Base-by-base conservation (phyloP, 2,113 vertebrate genomes). In the Mirounga angustirostris region DNA sequence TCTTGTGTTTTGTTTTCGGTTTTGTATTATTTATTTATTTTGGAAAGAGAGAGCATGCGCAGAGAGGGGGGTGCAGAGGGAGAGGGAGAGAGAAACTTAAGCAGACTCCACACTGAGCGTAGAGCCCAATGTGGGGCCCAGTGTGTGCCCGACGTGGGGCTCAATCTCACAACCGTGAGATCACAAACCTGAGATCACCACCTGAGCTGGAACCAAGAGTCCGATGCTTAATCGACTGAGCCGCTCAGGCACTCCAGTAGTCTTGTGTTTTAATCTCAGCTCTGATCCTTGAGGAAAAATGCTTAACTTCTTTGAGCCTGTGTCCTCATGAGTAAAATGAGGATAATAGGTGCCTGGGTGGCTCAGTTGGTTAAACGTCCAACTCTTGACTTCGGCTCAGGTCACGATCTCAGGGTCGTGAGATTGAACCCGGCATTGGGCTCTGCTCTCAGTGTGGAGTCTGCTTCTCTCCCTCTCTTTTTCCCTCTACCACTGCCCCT, bases 281-380 rank as follows among this genome's bases (percentile, higher is more conserved):
- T 85, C 91, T 89, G 52, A 91, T 59, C 59, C 71, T 92, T 36
- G 87, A 96, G 54, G 81, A 96, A 92, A 82, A 81, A 56, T 91
- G 50, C 76, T 74, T 85, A 86, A 89, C 74, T 40, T 92, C 88
- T 91, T 92, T 95, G 65, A 92, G 87, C 58, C 79, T 74, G 43
- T 96, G 87, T 94, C 83, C 43, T 92, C 73, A 14, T 56, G 80
- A 84, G n/a, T 95, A 91, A 97, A 96, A 73, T 82, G n/a, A 36
- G 67, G 67, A 21, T 69, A 69, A 36, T 21, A 69, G 33, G n/a
- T 21, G 15, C 65, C 67, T 69, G 16, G 67, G 16, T 69, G 67
- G 67, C 33, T 69, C 67, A 69, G 33, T 36, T 19, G 16, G 67
- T 69, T 69, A 69, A 69, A 36, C 28, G n/a, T 69, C 33, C 67